These are phyloP conservation scores for Tonatia bakeri DNA, from an alignment of 2,113 vertebrate genomes.

Conservation along the genomic window DNA sequence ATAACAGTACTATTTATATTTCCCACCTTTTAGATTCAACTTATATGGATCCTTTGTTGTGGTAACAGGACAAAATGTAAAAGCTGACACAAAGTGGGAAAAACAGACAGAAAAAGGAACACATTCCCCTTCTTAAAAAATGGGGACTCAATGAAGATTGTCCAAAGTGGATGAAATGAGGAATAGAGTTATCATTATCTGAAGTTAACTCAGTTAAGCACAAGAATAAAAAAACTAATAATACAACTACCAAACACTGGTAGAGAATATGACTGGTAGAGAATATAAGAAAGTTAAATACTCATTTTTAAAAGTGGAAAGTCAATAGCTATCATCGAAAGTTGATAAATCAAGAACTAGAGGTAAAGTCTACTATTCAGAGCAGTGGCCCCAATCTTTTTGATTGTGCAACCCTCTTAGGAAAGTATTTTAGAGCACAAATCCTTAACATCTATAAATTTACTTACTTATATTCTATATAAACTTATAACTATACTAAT, in stretches of 20 bases:
- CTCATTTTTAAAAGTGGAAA: not conserved
- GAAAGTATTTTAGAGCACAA: constrained; percentile 29
- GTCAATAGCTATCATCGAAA: not conserved
- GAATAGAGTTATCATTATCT: not conserved
- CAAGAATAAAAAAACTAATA: constrained; percentile 19
- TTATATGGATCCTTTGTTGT: not conserved
- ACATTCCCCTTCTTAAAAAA: not conserved
- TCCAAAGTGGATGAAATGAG: constrained; percentile 14
- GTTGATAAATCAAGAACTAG: not conserved
- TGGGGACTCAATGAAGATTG: not conserved
- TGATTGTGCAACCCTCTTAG: not conserved
- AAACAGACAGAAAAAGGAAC: not conserved
- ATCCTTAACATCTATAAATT: not conserved
- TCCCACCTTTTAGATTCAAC: constrained; percentile 23
- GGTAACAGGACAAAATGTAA: not conserved
- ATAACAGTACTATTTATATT: not conserved
- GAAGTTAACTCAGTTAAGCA: constrained; percentile 2
- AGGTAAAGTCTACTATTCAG: not conserved
- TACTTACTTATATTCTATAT: constrained; percentile 4
- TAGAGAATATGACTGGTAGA: not conserved
- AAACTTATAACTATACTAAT: constrained; percentile 7
- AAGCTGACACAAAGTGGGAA: not conserved
- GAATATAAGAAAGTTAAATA: not conserved
- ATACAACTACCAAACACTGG: not conserved
- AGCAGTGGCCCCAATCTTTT: not conserved